Percentiles rank a stretch among this genome's conserved stretches.
Conservation (phyloP, 2,113 vertebrate species). For the Brachyhypopomus occidentalis region DNA sequence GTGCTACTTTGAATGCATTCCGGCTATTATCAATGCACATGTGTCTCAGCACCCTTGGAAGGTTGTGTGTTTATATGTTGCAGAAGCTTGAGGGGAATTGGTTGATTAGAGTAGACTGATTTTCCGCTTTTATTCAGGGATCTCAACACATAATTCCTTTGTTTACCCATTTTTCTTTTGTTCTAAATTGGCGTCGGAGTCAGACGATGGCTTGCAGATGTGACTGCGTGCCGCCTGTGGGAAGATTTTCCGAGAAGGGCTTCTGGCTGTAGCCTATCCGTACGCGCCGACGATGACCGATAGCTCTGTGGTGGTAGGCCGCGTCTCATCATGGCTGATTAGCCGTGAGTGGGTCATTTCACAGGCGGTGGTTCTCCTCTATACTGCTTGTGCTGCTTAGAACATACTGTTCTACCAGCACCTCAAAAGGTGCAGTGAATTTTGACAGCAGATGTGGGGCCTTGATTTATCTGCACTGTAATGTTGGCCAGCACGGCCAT, state of each 20-base stretch:
- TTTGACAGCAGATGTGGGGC: neutral
- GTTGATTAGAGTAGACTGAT: slow-evolving; percentile 27
- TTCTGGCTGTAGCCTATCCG: neutral
- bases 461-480: neutral
- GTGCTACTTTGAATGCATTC: neutral
- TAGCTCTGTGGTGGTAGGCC: neutral
- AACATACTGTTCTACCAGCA: neutral
- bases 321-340: neutral
- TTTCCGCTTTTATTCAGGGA: slow-evolving; percentile 21
- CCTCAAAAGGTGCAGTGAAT: neutral
- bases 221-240: neutral
- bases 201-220: slow-evolving; percentile 68
- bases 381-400: neutral
- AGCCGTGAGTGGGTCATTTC: neutral
- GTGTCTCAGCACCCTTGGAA: neutral
- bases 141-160: slow-evolving; percentile 38
- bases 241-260: slow-evolving; percentile 8
- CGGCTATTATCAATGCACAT: neutral
- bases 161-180: slow-evolving; percentile 31
- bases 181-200: slow-evolving; percentile 59
- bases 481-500: neutral
- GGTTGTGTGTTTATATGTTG: neutral
- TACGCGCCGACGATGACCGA: neutral
- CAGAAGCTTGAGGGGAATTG: neutral
- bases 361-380: neutral